Conservation (phyloP, 2,113 vertebrate species). For the Rhinolophus ferrumequinum region DNA sequence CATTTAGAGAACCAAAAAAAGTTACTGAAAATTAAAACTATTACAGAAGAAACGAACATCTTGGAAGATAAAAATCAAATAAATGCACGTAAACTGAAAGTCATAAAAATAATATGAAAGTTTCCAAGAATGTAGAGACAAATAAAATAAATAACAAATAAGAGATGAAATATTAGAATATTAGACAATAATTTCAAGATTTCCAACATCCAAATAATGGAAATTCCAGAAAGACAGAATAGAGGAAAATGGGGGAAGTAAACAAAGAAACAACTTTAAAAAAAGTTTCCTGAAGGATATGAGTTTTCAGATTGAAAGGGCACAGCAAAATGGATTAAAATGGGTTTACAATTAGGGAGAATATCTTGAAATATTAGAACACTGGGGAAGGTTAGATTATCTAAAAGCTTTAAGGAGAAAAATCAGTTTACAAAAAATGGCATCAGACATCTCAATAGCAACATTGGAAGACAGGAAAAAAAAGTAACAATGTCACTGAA, state of each 20-base stretch:
- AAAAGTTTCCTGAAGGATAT: background rate
- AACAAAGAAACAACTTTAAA: background rate
- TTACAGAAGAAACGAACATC: background rate
- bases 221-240: background rate
- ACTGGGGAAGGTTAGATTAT: background rate
- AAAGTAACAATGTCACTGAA: background rate
- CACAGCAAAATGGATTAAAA: background rate
- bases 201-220: background rate
- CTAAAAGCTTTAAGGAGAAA: background rate
- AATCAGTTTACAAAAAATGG: background rate
- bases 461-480: background rate
- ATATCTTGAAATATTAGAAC: background rate
- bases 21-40: background rate
- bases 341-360: background rate
- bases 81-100: background rate
- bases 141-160: background rate
- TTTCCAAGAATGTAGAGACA: background rate
- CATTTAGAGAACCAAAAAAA: background rate
- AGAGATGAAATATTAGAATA: background rate
- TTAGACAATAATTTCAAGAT: background rate
- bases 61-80: slow-evolving; percentile 13
- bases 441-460: background rate
- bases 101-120: background rate
- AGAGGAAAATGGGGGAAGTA: background rate
- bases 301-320: background rate